Conservation (phyloP, 2,888 invertebrate genomes). For the Nycteola revayana region DNA sequence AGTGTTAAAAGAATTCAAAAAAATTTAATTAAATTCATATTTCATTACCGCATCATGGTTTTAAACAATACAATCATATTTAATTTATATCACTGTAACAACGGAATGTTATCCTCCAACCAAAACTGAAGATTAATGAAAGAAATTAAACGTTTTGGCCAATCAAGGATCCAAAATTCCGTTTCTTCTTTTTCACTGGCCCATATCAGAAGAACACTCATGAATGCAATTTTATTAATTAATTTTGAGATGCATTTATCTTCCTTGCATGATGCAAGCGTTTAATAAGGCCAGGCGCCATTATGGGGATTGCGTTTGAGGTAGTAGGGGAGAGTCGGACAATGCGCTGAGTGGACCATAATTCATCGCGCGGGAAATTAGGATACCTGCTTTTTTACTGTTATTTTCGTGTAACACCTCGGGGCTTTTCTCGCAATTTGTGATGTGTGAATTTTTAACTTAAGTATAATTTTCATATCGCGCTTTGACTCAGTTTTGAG, state of each 20-base stretch:
- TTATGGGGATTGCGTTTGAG: slow-evolving; percentile 58
- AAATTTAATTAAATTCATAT: too few relatives aligned
- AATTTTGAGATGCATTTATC: slow-evolving; percentile 74
- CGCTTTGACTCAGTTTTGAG: too few relatives aligned
- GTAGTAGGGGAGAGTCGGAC: slow-evolving; percentile 46
- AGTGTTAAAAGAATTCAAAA: too few relatives aligned
- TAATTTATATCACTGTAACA: slow-evolving; percentile 40
- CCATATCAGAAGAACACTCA: slow-evolving; percentile 45
- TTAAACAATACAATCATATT: too few relatives aligned
- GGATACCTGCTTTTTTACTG: slow-evolving; percentile 23
- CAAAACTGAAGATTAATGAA: slow-evolving; percentile 26
- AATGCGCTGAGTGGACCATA: slow-evolving; percentile 36
- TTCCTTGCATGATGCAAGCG: slow-evolving; percentile 65
- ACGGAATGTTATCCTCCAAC: slow-evolving; percentile 34
- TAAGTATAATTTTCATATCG: too few relatives aligned
- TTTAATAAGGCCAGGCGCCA: slow-evolving; percentile 64
- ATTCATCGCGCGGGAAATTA: slow-evolving; percentile 38
- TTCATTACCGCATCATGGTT: too few relatives aligned
- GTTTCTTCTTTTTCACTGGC: slow-evolving; percentile 40
- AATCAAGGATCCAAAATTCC: slow-evolving; percentile 46
- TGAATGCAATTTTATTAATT: slow-evolving; percentile 74
- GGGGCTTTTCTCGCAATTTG: slow-evolving; percentile 10
- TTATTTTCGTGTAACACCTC: slow-evolving; percentile 12
- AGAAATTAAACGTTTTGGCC: slow-evolving; percentile 33
- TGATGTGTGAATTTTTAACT: slow-evolving; percentile 11